Conservation (phyloP, 2,888 invertebrate genomes). For the Argyra leucocephala region DNA sequence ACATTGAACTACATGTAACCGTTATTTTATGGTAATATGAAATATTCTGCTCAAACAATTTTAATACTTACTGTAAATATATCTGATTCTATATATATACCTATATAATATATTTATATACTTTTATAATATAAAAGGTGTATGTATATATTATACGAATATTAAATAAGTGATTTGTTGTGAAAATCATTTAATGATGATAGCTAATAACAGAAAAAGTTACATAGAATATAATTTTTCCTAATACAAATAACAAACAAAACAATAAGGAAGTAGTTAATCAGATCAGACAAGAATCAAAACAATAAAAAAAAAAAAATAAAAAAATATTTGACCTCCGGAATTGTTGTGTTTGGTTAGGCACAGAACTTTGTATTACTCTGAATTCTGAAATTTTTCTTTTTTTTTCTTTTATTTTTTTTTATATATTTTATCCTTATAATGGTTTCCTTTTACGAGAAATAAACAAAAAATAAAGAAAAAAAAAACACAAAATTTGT, state of each 20-base stretch:
- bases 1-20: no score
- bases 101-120: no score
- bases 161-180: no score
- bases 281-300: not conserved
- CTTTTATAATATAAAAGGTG: no score
- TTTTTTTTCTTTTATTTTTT: not conserved
- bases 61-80: no score
- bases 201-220: not conserved
- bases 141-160: no score
- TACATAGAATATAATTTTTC: no score
- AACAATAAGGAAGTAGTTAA: not conserved
- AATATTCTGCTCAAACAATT: no score
- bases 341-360: not conserved
- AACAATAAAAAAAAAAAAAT: no score
- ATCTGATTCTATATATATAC: no score
- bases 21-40: no score
- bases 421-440: not conserved
- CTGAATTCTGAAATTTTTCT: not conserved
- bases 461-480: not conserved
- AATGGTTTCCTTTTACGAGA: not conserved
- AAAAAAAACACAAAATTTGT: not conserved
- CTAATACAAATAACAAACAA: not conserved
- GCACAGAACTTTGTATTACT: not conserved
- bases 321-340: not conserved
- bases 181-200: slow-evolving; percentile 4